These are phyloP conservation scores for Zhuqinia jingwanae DNA, from an alignment of 2,888 invertebrate species.

Conservation along the genomic window DNA sequence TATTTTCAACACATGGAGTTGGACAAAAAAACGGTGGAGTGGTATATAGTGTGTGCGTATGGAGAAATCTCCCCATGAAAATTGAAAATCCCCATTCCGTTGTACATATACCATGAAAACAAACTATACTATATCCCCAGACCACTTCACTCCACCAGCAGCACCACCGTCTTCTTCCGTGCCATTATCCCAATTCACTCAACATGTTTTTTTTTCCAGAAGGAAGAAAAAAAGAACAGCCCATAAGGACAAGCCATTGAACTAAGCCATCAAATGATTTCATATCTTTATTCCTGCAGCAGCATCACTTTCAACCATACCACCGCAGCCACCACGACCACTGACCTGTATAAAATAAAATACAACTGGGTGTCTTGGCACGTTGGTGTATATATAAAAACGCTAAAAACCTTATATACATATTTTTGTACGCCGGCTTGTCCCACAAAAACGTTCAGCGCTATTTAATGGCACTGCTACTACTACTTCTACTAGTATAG, in stretches of 20 bases:
- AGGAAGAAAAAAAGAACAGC: background rate
- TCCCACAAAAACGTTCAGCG: conserved; percentile 55
- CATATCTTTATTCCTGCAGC: conserved; percentile 53
- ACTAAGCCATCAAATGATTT: conserved; percentile 58
- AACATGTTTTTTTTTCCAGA: conserved; percentile 44
- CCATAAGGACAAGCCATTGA: conserved; percentile 55
- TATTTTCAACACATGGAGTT: conserved; percentile 29
- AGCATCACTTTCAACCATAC: background rate
- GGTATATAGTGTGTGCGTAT: background rate
- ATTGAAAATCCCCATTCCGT: background rate
- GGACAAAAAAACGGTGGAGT: background rate
- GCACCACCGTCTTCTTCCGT: background rate
- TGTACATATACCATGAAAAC: background rate
- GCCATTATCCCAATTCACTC: conserved; percentile 38
- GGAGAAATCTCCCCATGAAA: background rate
- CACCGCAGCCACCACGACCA: conserved; percentile 9
- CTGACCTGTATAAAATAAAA: conserved; percentile 72
- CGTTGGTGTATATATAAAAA: background rate
- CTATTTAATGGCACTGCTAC: conserved; percentile 49
- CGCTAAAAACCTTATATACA: conserved; percentile 22
- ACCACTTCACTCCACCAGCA: background rate
- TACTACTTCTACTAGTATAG: too few relatives aligned
- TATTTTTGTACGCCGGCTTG: conserved; percentile 32
- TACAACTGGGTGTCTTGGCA: conserved; percentile 62
- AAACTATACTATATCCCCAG: background rate